Base-by-base conservation (phyloP, 1,140 invertebrate species). In the Hylyphantes graminicola region DNA sequence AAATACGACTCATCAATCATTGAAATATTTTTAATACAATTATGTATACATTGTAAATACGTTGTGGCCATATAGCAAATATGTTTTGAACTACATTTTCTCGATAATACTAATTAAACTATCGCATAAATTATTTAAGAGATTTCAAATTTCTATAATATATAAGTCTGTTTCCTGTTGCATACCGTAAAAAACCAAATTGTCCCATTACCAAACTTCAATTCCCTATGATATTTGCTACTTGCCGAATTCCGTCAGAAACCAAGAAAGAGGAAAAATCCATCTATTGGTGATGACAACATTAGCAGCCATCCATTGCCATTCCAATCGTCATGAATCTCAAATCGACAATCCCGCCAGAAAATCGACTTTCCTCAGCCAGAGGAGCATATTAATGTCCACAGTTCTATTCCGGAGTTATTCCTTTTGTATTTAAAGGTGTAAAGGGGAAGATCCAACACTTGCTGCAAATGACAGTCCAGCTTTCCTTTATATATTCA, bases 381-480 rank as follows among this genome's bases (percentile, higher is more conserved):
- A 57, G 51, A 11, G 54, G 67, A 78, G 64, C 65, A 50, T 81
- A 81, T 81, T 81, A 73, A 81, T 81, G 78, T 81, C 64, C 19
- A 9, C 59, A 55, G 21, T 72, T 73, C 57, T 74, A 59, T 74
- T 61, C 17, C 35, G 7, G 48, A 81, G 78, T 81, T 81, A 81
- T 81, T 81, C 68, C 19, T 61, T 81, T 11, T 51, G 67, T 81
- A 73, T 81, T 81, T 81, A 81, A 73, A 73, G 79, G 65, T 81
- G 77, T 70, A 55, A 80, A 73, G 72, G 35, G 57, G 57, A 35
- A 9, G 55, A 35, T n/a, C 19, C 67, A 64, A 61, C 54, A 57
- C 57, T 73, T 63, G 12, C 68, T 53, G 15, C 68, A 70, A 70
- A 70, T 70, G 68, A 59, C 65, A 68, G 55, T 35, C 53, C 54